A percentile compares a stretch with the other conserved stretches of the same genome.
Evolutionary conservation across 2,113 vertebrate species (phyloP).

Genomic region (Arenaria interpres): DNA sequence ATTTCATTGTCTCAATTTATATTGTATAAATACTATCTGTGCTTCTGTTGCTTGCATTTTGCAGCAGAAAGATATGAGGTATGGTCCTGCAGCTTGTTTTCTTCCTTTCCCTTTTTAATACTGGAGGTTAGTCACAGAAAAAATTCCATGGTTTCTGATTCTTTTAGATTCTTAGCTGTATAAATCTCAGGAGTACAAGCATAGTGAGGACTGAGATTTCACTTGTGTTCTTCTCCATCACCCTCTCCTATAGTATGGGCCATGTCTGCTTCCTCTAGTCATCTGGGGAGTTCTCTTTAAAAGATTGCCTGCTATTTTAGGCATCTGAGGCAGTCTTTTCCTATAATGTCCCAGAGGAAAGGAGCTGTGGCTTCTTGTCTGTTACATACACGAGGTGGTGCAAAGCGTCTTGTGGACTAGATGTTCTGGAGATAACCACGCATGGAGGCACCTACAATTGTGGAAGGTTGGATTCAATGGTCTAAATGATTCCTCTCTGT

Average conservation of each 20-base stretch:
- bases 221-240: neutral
- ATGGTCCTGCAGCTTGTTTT: neutral
- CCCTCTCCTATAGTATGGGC: neutral
- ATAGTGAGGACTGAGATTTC: neutral
- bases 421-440: neutral
- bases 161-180: neutral
- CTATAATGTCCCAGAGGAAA: neutral
- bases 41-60: neutral
- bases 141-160: neutral
- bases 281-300: neutral
- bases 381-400: neutral
- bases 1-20: neutral
- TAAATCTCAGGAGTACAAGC: neutral
- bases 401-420: neutral
- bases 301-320: neutral
- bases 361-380: neutral
- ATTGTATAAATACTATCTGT: neutral
- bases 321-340: neutral
- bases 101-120: neutral
- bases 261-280: neutral
- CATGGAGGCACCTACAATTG: rapidly evolving
- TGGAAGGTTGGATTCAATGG: neutral
- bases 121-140: neutral
- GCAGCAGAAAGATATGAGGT: neutral
- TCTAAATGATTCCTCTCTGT: neutral